Evolutionary conservation across 2,888 invertebrate species (phyloP), one percentile per base, ranked within the genome.

Genomic region (Tenthredo amoena): DNA sequence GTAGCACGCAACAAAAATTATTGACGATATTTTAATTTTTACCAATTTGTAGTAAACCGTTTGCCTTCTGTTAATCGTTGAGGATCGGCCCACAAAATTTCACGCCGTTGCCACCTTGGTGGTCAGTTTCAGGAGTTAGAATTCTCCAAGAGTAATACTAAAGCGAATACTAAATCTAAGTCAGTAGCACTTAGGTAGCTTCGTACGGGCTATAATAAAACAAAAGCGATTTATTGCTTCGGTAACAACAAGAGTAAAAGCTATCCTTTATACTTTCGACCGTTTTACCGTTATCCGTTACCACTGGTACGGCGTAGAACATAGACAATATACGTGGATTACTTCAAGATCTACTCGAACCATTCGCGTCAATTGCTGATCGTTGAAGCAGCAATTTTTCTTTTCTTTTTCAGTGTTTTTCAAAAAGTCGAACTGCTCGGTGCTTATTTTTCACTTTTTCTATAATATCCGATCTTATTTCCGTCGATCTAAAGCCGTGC

Each of bases 211-310:
- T 81, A 62, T 81, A 62, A 81, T 58, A 58, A 62, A 81, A 81
- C 81, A 81, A 81, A 81, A 40, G 81, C 81, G 62, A 81, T 81
- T 81, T 81, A 81, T 81, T 43, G 58, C 62, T 81, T 62, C 40
- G 81, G 81, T 81, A 81, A 81, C 81, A 58, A 81, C 81, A 81
- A 81, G 58, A 81, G 81, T 58, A 81, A 81, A 62, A 62, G 81
- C 81, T 81, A 81, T 81, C 40, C 40, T 37, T 81, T 81, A 81
- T 81, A 81, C 58, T 81, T 62, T 81, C 40, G 26, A 81, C 62
- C 62, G 58, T 81, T 81, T 40, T 62, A 81, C 40, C 10, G 81
- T 62, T 58, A 62, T 40, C 37, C 81, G 62, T 37, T 81, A 62
- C 62, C 81, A 6, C 40, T 40, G 62, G 62, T 40, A 40, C 21